A percentile compares a stretch with the other conserved stretches of the same genome.
Conservation (phyloP, 2,797 vertebrate species). For the Ctenopoma kingsleyae region DNA sequence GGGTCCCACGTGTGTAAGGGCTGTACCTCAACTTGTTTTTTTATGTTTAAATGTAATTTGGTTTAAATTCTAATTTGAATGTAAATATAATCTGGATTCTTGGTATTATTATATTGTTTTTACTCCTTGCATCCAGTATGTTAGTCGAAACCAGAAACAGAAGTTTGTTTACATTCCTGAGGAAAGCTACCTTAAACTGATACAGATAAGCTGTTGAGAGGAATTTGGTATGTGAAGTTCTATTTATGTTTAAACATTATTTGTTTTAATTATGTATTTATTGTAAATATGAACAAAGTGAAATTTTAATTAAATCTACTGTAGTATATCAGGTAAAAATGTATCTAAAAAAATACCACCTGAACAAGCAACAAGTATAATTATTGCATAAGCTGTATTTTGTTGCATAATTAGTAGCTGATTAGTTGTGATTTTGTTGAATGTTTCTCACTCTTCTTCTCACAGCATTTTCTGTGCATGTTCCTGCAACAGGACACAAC, state of each 20-base stretch:
- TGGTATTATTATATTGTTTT: too few relatives aligned
- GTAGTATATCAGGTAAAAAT: too few relatives aligned
- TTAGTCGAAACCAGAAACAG: too few relatives aligned
- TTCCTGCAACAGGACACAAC: not conserved
- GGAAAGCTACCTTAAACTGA: not conserved
- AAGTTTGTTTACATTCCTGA: not conserved
- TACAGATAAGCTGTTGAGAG: not conserved
- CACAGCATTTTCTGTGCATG: not conserved
- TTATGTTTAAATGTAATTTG: too few relatives aligned
- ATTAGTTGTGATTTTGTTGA: not conserved
- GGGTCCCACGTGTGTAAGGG: too few relatives aligned
- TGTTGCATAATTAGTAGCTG: not conserved
- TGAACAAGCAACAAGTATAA: not conserved
- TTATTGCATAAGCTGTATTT: not conserved
- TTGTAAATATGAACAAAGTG: not conserved
- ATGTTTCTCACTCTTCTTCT: not conserved
- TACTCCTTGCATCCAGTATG: too few relatives aligned
- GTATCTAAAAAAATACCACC: not conserved
- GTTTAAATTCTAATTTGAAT: too few relatives aligned
- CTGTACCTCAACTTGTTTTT: too few relatives aligned
- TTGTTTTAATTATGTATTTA: not conserved
- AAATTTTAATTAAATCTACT: too few relatives aligned
- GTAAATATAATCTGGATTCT: too few relatives aligned
- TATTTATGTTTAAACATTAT: not conserved
- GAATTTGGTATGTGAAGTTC: not conserved